Evolutionary conservation across 2,888 invertebrate genomes (phyloP), one percentile per base, ranked within the genome.

Genomic region (Hyposoter didymator): DNA sequence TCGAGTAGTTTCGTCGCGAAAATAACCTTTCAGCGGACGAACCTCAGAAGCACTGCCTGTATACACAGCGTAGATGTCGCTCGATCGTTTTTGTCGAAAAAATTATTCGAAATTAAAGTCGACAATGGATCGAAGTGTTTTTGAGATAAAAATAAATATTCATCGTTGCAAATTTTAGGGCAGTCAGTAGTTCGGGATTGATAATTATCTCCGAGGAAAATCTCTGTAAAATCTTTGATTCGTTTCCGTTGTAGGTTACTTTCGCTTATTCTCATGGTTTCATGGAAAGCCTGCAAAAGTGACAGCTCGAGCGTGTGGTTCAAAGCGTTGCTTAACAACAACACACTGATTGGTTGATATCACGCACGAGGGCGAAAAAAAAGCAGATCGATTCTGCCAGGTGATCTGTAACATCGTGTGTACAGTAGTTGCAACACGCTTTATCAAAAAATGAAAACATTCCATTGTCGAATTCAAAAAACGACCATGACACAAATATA

Each of bases 321-420:
- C 7, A 10, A 28, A 7, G 8, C 19, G 12, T 12, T 43, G 69
- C 43, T 45, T 19, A 22, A 10, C 45, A 47, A 43, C 45, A 10
- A 45, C 47, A 28, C 70, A 45, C 59, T 62, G 43, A 74, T 74
- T 62, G 55, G 59, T 76, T 5, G 49, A 35, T 76, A 35, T 35
- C 22, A 32, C 47, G 64, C 22, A 32, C 47, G 64, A 32, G 12
- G 8, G 28, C 19, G 39, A 35, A 39, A 52, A 76, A 66, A 64
- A 47, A 64, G 45, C 47, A 6, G 28, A 62, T 45, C 66, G 76
- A 76, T 76, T 76, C n/a, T 22, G 17, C 52, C 84, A 67, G 66
- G 59, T 70, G 75, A 80, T 84, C 45, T 74, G 52, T 74, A 69
- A 72, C 76, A 49, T 76, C 52, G 78, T 83, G 78, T 83, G 82